These are phyloP conservation scores for Cephalopachus bancanus DNA, from an alignment of 2,797 vertebrate species.

Conservation along the genomic window DNA sequence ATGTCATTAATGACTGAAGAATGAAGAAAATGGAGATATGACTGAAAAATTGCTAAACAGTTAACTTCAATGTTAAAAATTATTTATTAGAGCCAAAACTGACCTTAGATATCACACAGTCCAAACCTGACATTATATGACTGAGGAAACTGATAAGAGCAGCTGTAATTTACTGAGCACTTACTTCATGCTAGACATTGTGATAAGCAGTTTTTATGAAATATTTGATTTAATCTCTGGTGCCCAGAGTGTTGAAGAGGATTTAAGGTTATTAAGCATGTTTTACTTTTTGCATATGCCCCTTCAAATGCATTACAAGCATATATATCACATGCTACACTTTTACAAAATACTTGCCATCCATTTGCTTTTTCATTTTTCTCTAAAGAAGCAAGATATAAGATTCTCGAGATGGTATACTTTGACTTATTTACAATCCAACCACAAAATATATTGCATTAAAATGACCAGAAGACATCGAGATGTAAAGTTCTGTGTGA, in stretches of 20 bases:
- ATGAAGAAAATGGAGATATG: neutral
- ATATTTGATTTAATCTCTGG: neutral
- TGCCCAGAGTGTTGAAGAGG: neutral
- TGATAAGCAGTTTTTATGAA: neutral
- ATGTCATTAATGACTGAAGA: neutral
- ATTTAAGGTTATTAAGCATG: neutral
- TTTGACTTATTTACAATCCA: neutral
- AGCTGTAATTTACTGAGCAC: neutral
- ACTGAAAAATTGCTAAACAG: neutral
- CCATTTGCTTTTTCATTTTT: conserved; percentile 5
- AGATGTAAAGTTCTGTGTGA: neutral
- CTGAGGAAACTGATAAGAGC: neutral
- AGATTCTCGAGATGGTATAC: neutral
- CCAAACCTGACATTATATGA: neutral
- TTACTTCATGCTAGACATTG: neutral
- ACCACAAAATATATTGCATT: neutral
- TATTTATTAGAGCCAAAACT: neutral
- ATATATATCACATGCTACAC: neutral
- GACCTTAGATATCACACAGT: neutral
- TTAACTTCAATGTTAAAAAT: neutral
- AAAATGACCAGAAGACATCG: conserved; percentile 16
- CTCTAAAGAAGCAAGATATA: neutral
- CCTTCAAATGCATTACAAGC: neutral
- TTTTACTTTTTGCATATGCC: neutral
- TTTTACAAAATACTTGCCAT: neutral